Base-by-base conservation (phyloP, 2,888 invertebrate genomes). In the Ectobius pallidus region DNA sequence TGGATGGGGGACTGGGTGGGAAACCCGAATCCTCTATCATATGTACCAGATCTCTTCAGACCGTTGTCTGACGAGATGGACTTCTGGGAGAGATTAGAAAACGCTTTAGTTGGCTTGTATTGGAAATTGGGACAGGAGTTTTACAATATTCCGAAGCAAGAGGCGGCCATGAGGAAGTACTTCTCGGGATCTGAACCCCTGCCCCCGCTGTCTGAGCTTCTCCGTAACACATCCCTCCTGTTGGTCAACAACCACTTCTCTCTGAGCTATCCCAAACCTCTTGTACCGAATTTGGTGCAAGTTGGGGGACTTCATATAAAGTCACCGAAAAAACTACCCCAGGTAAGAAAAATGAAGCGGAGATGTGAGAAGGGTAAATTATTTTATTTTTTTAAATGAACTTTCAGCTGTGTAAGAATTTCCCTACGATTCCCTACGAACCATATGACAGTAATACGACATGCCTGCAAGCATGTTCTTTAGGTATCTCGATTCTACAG, bases 1-100 rank as follows among this genome's bases (percentile, higher is more conserved):
- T 84, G 83, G 79, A 83, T 85, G 77, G 85, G 85, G 70, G 82
- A 83, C 62, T 82, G 84, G 75, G 82, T 85, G 80, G 86, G 85
- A 1, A 80, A 84, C 61, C 83, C 86, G 2, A 80, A 81, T 0
- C 84, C 85, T 0, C 83, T 83, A 78, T 84, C 87, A 0, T 84
- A 84, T 78, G 83, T 85, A 34, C 86, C 87, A 0, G 84, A 86
- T 69, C 81, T 83, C 7, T 83, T 89, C 70, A 73, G 86, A 46
- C 86, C 84, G 32, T 84, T 86, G 20, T 79, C 82, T 0, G 82
- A 83, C 39, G 79, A 83, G 1, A 85, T 87, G 85, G 77, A 76
- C 44, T 85, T 86, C 30, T 44, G 77, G 0, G 77, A 82, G 22
- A 81, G 87, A 30, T 39, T 87, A 0, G 79, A 82, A 27, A 90